Evolutionary conservation across 2,888 invertebrate genomes (phyloP).

Genomic region (Drosophila nr. fundita): DNA sequence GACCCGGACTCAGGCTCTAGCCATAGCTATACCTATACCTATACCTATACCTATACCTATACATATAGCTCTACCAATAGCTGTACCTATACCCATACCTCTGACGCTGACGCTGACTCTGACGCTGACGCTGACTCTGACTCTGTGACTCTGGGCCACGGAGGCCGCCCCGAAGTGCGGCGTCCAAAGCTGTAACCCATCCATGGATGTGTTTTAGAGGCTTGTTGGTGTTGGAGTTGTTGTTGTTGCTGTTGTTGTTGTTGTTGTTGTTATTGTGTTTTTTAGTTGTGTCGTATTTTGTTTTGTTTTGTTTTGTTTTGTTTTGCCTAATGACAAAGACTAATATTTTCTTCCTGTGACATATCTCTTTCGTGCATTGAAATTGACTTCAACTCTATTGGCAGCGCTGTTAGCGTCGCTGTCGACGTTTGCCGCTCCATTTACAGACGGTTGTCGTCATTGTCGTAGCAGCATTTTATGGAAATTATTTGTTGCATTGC

Average conservation of each 20-base stretch:
- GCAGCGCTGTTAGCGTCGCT: constrained; percentile 26
- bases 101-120: neutral
- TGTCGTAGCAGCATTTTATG: constrained; percentile 73
- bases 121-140: neutral
- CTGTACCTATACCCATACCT: neutral
- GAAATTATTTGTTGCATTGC: constrained; percentile 84
- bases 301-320: constrained; percentile 56
- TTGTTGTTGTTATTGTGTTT: constrained; percentile 20
- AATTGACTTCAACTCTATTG: constrained; percentile 47
- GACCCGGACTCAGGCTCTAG: constrained; percentile 31
- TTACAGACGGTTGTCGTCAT: constrained; percentile 51
- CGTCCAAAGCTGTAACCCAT: constrained; percentile 42
- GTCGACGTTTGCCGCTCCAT: constrained; percentile 52
- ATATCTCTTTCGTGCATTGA: constrained; percentile 76
- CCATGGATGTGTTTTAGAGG: constrained; percentile 34
- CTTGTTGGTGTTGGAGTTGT: constrained; percentile 37
- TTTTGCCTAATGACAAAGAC: constrained; percentile 83
- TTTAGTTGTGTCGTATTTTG: constrained; percentile 13
- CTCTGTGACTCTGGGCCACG: constrained; percentile 44
- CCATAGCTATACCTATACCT: constrained; percentile 6
- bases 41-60: constrained; percentile 1
- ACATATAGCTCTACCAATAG: constrained; percentile 1
- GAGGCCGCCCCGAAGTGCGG: constrained; percentile 44
- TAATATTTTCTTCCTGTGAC: constrained; percentile 84
- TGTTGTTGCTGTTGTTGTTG: constrained; percentile 35